Conservation (phyloP, 2,888 invertebrate species). For the Steromphala cineraria region DNA sequence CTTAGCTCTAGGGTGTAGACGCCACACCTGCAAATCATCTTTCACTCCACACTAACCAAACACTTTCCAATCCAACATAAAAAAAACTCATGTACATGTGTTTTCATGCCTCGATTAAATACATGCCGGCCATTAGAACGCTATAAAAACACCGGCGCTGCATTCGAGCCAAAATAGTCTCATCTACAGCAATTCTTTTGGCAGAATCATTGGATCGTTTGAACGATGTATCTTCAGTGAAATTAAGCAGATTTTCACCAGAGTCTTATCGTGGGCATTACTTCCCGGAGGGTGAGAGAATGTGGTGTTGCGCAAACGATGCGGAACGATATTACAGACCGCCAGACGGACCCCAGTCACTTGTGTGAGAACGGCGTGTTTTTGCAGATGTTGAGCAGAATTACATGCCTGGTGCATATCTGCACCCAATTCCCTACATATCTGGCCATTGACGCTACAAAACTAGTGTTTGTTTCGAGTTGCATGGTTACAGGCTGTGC, state of each 20-base stretch:
- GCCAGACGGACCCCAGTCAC: neutral
- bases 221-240: neutral
- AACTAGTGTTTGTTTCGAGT: no score
- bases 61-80: neutral
- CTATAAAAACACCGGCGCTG: neutral
- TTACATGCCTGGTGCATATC: neutral
- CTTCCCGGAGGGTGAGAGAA: neutral
- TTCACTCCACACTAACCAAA: neutral
- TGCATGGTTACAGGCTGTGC: no score
- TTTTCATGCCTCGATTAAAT: constrained; percentile 1
- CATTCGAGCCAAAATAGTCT: neutral
- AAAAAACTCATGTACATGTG: neutral
- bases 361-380: neutral
- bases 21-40: neutral
- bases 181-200: neutral
- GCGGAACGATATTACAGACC: neutral
- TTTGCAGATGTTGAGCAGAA: neutral
- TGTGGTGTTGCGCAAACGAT: neutral
- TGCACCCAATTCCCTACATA: neutral
- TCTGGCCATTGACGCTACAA: neutral
- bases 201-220: neutral
- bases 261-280: neutral
- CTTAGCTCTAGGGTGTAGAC: neutral
- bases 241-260: neutral
- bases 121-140: neutral